These are phyloP conservation scores for Octopus bimaculoides DNA, from an alignment of 1,140 invertebrate species.

Conservation along the genomic window DNA sequence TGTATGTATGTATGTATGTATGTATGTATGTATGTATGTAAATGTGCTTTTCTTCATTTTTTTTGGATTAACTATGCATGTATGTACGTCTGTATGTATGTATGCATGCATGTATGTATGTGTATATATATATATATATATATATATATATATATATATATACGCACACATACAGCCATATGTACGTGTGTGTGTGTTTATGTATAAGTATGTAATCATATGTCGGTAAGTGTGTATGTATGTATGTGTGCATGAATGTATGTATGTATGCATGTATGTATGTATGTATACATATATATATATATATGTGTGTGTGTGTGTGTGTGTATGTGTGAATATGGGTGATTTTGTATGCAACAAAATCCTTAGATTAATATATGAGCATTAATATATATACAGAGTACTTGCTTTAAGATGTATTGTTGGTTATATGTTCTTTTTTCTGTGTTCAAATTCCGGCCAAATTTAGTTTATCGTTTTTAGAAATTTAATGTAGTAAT, in stretches of 20 bases:
- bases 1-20: not conserved
- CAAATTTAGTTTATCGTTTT: no score
- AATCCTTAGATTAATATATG: not conserved
- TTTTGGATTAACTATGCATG: not conserved
- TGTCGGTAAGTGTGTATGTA: not conserved
- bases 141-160: slow-evolving; percentile 1
- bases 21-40: not conserved
- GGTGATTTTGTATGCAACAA: not conserved
- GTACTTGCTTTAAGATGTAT: no score
- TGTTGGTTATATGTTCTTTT: no score
- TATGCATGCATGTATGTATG: not conserved
- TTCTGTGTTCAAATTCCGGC: no score
- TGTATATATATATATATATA: not conserved
- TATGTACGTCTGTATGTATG: not conserved
- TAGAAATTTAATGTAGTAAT: no score
- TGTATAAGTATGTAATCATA: not conserved
- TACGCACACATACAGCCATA: not conserved
- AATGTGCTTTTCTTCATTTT: not conserved
- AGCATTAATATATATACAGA: not conserved
- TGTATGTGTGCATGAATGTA: not conserved
- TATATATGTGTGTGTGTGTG: not conserved
- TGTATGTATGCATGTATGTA: not conserved
- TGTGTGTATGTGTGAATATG: not conserved
- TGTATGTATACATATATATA: not conserved
- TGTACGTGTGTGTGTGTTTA: not conserved